phyloP scores from a whole-genome alignment of 2,113 vertebrate genomes.

The Turnix velox region DNA sequence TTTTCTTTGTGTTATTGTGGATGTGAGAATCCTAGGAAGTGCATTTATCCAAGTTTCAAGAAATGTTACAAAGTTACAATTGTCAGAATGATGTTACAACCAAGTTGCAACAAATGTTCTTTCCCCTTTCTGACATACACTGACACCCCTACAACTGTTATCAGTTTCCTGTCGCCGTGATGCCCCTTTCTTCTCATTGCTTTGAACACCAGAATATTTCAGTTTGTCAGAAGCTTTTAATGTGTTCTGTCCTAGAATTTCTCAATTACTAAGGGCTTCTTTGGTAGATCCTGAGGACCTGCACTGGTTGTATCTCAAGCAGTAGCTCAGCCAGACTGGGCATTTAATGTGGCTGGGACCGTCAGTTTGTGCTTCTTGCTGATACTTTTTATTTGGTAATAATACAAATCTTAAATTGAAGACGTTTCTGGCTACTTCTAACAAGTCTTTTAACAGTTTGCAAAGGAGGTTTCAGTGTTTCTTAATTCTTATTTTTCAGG shows the following conservation, averaged over 20 bases:
- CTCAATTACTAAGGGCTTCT: neutral
- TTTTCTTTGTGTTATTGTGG: neutral
- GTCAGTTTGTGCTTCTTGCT: neutral
- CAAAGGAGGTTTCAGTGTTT: neutral
- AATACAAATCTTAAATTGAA: neutral
- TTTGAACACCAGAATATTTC: neutral
- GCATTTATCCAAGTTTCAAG: neutral
- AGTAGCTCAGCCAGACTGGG: neutral
- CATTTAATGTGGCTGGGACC: neutral
- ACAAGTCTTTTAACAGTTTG: neutral
- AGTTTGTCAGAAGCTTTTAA: neutral
- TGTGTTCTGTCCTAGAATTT: neutral
- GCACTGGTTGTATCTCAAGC: neutral
- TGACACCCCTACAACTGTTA: neutral
- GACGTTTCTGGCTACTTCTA: neutral
- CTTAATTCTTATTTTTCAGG: constrained; percentile 72
- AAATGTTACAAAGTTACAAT: too few species aligned
- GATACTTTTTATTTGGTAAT: neutral
- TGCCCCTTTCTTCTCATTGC: neutral
- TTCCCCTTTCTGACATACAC: neutral
- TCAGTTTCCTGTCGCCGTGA: accelerated
- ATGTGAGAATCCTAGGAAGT: neutral
- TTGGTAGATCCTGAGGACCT: neutral
- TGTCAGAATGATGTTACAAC: too few species aligned
- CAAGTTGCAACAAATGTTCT: too few species aligned